Conservation (phyloP, 1,140 invertebrate genomes). For the Dermatophagoides farinae region DNA sequence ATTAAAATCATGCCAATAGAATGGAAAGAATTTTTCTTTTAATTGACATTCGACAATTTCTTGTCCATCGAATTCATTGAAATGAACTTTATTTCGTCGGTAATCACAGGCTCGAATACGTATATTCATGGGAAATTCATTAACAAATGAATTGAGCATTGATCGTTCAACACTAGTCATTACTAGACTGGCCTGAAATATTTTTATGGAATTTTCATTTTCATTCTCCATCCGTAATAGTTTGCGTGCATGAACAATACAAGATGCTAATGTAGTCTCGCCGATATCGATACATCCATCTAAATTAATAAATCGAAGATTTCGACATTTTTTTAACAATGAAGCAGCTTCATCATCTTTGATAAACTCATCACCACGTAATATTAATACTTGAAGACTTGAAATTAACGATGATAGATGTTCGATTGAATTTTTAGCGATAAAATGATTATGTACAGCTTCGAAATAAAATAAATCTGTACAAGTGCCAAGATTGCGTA, state of each 20-base stretch:
- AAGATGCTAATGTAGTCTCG: neutral
- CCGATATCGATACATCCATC: constrained; percentile 4
- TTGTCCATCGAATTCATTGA: constrained; percentile 3
- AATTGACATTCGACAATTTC: neutral
- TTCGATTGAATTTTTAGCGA: neutral
- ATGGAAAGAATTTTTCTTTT: neutral
- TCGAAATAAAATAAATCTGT: neutral
- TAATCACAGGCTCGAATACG: neutral
- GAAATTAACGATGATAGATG: neutral
- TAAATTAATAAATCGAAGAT: neutral
- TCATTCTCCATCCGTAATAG: neutral
- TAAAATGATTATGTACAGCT: constrained; percentile 9
- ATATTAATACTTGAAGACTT: neutral
- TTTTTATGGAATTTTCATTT: neutral
- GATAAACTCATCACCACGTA: constrained; percentile 5
- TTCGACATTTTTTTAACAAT: neutral
- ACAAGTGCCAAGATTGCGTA: neutral
- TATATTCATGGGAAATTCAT: neutral
- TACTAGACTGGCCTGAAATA: neutral
- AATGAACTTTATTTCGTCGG: neutral
- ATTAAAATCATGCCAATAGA: constrained; percentile 9
- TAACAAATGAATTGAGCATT: neutral
- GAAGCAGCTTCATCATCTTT: neutral
- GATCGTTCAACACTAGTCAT: neutral
- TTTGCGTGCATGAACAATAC: neutral